Evolutionary conservation across 2,888 invertebrate species (phyloP).

Genomic region (Eristalis pertinax): DNA sequence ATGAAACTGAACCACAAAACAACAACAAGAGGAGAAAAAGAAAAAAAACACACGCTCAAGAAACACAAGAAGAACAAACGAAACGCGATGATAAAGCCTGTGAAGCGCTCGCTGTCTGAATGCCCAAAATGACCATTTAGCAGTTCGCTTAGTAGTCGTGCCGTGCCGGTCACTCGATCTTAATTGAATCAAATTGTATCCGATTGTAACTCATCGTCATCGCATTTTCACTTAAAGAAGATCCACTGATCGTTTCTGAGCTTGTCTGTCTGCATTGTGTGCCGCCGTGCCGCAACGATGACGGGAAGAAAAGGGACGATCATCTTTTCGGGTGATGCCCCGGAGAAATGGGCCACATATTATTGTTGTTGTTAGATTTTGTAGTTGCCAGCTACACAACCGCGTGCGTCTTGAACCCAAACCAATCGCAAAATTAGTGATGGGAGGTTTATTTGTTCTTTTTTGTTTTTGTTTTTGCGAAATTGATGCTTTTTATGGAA

Average conservation of each 20-base stretch:
- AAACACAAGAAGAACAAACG: conserved; percentile 7
- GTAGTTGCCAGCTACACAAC: conserved; percentile 4
- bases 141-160: conserved; percentile 41
- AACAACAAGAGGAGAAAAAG: not conserved
- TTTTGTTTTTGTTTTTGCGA: conserved; percentile 21
- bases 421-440: not conserved
- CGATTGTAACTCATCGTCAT: conserved; percentile 25
- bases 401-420: conserved; percentile 6
- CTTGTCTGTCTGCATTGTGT: no score
- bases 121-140: conserved; percentile 33
- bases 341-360: conserved; percentile 54
- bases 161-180: conserved; percentile 28
- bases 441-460: not conserved
- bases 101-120: conserved; percentile 33
- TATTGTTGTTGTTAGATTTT: conserved; percentile 2
- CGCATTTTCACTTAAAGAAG: conserved; percentile 7
- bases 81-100: not conserved
- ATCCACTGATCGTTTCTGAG: not conserved
- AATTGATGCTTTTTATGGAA: not conserved
- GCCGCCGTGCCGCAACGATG: no score
- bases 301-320: conserved; percentile 44
- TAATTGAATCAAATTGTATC: conserved; percentile 49
- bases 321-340: conserved; percentile 45
- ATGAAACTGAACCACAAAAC: conserved; percentile 25
- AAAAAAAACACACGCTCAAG: not conserved